Evolutionary conservation across 1,140 invertebrate species (phyloP).

Genomic region (Meloidogyne floridensis): DNA sequence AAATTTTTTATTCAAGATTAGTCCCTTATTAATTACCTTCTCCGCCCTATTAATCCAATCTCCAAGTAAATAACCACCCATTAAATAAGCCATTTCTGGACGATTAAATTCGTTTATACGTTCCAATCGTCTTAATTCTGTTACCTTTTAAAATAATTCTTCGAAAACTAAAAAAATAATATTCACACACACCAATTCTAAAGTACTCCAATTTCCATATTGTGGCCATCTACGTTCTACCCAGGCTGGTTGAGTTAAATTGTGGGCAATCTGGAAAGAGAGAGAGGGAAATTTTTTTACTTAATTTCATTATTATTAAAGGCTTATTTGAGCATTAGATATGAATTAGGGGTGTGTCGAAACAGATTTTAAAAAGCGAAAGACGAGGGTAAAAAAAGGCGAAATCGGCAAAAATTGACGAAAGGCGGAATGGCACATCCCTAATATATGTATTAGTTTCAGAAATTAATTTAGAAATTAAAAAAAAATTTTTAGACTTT

Average conservation of each 20-base stretch:
- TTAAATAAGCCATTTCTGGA: conserved; percentile 33
- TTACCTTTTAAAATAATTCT: conserved; percentile 8
- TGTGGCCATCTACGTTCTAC: conserved; percentile 28
- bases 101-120: conserved; percentile 39
- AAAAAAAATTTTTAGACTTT: too few species aligned
- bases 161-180: neutral
- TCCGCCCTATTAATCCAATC: conserved; percentile 45
- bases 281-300: neutral
- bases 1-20: too few species aligned
- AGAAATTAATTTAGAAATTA: too few species aligned
- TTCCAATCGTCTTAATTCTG: conserved; percentile 39
- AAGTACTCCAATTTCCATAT: conserved; percentile 40
- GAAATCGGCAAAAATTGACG: too few species aligned
- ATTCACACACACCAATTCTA: conserved; percentile 22
- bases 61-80: conserved; percentile 45
- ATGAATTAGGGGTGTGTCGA: too few species aligned
- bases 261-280: conserved; percentile 23
- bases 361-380: too few species aligned
- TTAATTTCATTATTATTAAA: too few species aligned
- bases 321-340: too few species aligned
- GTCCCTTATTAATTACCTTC: conserved; percentile 7
- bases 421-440: too few species aligned
- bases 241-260: conserved; percentile 31
- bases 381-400: too few species aligned
- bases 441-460: too few species aligned